Conservation (phyloP, 2,888 invertebrate genomes). For the Oligia latruncula region DNA sequence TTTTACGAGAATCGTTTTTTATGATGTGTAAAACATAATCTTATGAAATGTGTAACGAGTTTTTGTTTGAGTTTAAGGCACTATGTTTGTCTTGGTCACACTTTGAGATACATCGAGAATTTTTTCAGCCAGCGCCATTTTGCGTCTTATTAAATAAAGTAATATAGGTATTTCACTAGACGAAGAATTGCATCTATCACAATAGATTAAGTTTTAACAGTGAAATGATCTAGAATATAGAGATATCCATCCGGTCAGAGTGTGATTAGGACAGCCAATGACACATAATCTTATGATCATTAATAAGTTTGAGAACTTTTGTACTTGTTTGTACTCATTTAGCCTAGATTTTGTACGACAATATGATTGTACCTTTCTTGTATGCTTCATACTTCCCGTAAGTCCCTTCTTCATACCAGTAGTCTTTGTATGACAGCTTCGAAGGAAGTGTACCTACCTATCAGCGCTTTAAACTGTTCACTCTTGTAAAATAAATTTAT, state of each 20-base stretch:
- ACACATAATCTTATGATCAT: constrained; percentile 32
- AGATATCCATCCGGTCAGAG: constrained; percentile 50
- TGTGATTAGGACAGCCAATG: constrained; percentile 46
- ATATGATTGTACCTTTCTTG: constrained; percentile 45
- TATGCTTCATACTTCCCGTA: constrained; percentile 56
- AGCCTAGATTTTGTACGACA: constrained; percentile 76
- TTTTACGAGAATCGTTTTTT: constrained; percentile 52
- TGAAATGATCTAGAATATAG: constrained; percentile 8
- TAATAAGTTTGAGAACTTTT: constrained; percentile 67
- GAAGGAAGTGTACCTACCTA: constrained; percentile 70
- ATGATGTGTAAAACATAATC: constrained; percentile 64
- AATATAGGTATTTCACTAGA: not conserved
- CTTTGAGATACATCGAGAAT: constrained; percentile 52
- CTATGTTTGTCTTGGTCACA: constrained; percentile 58
- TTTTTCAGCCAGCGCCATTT: constrained; percentile 5
- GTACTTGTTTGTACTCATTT: constrained; percentile 70
- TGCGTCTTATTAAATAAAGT: constrained; percentile 7
- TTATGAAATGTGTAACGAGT: constrained; percentile 73
- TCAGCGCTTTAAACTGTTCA: constrained; percentile 79
- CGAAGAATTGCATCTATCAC: not conserved
- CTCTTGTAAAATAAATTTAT: constrained; percentile 83
- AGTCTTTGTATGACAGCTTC: constrained; percentile 71
- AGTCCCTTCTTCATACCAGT: constrained; percentile 37
- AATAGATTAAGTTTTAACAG: constrained; percentile 5
- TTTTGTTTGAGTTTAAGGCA: constrained; percentile 59